Base-by-base conservation (phyloP, 2,113 vertebrate species). In the Rhagologus leucostigma region DNA sequence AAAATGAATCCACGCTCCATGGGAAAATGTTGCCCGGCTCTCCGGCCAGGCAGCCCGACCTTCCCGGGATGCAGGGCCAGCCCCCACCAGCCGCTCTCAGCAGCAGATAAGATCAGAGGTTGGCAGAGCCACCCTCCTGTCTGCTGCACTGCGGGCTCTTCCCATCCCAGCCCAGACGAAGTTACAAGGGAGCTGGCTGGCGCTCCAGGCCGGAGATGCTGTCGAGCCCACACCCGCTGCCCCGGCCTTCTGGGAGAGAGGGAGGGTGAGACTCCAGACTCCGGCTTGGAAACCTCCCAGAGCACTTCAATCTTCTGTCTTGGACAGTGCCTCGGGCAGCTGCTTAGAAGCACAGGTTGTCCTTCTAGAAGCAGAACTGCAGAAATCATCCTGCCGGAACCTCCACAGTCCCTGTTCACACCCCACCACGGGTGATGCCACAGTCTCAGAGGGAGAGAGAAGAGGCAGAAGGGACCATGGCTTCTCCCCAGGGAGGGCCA, bases 1-100 rank as follows among this genome's bases (percentile, higher is more conserved):
- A 12, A 67, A 73, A 62, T 0, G 1, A 80, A 44, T 33, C 49
- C 29, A 10, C 0, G 0, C 29, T 90, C 71, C 0, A 0, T 59
- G 76, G 92, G 80, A 92, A 95, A 86, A 7, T 6, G 37, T 41
- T 2, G 1, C 24, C 44, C 6, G 9, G 42, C 70, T 56, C 67
- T 30, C 39, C 0, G 0, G 49, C 70, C 85, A 42, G 89, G 88
- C 64, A 60, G 71, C 60, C 46, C 1, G 2, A 63, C 60, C 64
- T 78, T 67, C 55, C 76, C 75, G 7, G 70, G 71, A 42, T 42
- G 23, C 80, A 24, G 2, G 2, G 77, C 69, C 79, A 77, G 86
- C 22, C 60, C 74, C 35, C 65, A 39, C 0, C 33, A 50, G 88
- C 73, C 4, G 1, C 64, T 79, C 69, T 56, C 82, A 33, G 13